phyloP scores from a whole-genome alignment of 2,888 invertebrate genomes.

The Acanthococcus lagerstroemiae region DNA sequence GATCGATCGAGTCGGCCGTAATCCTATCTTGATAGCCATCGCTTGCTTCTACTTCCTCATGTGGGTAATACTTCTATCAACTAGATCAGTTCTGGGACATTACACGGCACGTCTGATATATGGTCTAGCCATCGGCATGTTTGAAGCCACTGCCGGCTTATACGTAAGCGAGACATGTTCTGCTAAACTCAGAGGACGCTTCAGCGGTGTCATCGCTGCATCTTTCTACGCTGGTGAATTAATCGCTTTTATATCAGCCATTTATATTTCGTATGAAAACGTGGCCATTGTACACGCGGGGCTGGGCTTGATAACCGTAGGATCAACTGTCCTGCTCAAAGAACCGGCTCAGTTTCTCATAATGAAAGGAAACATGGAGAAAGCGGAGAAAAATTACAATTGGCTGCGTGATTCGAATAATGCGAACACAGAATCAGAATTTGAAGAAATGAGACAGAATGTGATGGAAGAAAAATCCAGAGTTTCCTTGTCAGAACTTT shows the following conservation, averaged over 20 bases:
- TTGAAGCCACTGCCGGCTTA: neutral
- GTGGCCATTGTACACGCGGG: neutral
- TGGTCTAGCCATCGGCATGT: neutral
- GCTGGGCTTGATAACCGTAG: neutral
- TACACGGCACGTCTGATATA: neutral
- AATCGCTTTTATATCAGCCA: neutral
- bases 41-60: neutral
- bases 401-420: neutral
- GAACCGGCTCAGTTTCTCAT: neutral
- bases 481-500: neutral
- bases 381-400: slow-evolving; percentile 6
- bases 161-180: neutral
- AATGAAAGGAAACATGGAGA: neutral
- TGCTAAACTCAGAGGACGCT: neutral
- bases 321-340: neutral
- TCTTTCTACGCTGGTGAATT: neutral
- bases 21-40: neutral
- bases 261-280: neutral
- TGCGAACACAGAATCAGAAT: neutral
- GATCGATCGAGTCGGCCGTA: neutral
- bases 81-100: neutral
- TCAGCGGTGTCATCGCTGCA: neutral
- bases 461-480: neutral
- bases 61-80: neutral
- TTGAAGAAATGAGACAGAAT: neutral